Conservation (phyloP, 2,797 vertebrate species). For the Lophius americanus region DNA sequence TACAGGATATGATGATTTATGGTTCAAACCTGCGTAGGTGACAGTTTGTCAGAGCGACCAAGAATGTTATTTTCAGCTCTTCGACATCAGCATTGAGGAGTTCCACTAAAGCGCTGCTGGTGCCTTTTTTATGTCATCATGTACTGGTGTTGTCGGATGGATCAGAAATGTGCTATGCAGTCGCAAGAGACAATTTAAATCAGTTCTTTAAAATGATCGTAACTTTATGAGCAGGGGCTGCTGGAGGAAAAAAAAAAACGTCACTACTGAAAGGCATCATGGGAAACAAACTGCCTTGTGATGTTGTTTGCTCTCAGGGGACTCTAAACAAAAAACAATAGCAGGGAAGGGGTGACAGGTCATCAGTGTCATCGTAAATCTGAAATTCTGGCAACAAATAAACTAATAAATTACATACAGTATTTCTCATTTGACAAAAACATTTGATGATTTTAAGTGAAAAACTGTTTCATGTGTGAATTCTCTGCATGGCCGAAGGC, state of each 20-base stretch:
- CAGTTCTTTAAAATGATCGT: too few species aligned
- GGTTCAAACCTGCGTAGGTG: constrained; percentile 53
- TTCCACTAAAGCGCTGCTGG: constrained; percentile 38
- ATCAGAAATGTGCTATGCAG: background rate
- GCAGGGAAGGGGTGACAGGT: background rate
- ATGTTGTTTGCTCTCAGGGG: background rate
- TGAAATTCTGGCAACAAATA: background rate
- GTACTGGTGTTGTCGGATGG: background rate
- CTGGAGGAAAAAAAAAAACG: background rate
- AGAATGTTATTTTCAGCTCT: constrained; percentile 67
- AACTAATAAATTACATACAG: background rate
- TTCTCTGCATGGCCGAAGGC: background rate
- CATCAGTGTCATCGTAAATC: constrained; percentile 1
- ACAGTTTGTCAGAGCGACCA: constrained; percentile 61
- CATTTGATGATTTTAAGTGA: background rate
- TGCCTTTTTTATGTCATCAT: constrained; percentile 8
- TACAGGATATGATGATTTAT: constrained; percentile 76
- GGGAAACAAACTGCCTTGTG: background rate
- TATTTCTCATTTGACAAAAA: background rate
- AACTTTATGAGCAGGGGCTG: background rate
- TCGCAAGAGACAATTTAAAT: background rate
- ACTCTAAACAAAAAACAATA: background rate
- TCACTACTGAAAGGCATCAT: background rate
- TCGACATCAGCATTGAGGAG: constrained; percentile 54
- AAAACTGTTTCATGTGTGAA: background rate